A percentile compares a stretch with the other conserved stretches of the same genome.
Evolutionary conservation across 2,797 vertebrate species (phyloP).

Genomic region (Sebastes baramenuke): DNA sequence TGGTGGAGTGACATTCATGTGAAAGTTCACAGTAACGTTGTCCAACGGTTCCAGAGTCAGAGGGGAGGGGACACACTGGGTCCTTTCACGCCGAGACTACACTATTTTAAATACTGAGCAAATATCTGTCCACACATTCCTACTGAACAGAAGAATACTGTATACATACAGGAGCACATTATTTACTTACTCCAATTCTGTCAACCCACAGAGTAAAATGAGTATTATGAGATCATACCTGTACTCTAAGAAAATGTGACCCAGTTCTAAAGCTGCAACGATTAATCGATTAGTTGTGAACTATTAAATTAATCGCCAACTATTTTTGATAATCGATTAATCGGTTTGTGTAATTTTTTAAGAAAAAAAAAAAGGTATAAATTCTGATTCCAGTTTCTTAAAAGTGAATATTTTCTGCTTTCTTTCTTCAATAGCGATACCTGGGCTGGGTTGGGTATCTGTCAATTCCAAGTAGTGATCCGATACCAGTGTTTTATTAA

Average conservation of each 20-base stretch:
- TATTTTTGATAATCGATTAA: no score
- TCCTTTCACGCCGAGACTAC: background rate
- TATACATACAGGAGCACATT: background rate
- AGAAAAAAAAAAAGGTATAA: background rate
- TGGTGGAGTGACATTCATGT: background rate
- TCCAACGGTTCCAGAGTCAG: background rate
- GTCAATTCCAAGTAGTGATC: no score
- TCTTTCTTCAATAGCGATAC: no score
- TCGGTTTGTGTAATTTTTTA: no score
- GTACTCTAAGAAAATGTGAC: background rate
- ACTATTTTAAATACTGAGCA: background rate
- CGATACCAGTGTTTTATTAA: no score
- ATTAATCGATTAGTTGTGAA: background rate
- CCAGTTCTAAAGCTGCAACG: background rate
- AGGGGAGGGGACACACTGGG: background rate
- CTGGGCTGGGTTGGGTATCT: no score
- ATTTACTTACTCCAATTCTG: background rate
- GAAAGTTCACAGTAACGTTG: background rate
- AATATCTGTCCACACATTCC: background rate
- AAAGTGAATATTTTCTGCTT: background rate
- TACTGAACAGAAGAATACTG: background rate
- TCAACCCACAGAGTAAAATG: background rate
- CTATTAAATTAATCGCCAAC: no score
- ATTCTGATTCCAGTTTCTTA: background rate
- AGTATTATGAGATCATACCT: background rate